phyloP scores from a whole-genome alignment of 2,113 vertebrate genomes.

The Noturus placidus region DNA sequence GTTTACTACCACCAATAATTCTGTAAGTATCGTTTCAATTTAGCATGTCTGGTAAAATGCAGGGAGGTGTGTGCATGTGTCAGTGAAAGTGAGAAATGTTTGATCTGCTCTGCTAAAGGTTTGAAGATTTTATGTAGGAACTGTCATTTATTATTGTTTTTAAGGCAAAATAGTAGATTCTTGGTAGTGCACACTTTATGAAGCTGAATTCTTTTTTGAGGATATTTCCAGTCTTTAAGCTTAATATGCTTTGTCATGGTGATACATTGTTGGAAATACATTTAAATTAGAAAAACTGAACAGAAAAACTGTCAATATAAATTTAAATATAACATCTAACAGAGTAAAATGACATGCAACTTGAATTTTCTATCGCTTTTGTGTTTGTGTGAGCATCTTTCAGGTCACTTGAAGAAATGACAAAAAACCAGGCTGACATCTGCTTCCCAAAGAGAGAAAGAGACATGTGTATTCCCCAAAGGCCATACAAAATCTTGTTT shows the following conservation, averaged over 20 bases:
- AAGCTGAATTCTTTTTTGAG: neutral
- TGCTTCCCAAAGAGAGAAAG: neutral
- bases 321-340: neutral
- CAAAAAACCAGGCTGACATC: neutral
- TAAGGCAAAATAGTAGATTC: neutral
- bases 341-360: neutral
- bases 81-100: neutral
- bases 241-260: neutral
- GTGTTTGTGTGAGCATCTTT: neutral
- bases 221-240: neutral
- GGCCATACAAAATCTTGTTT: neutral
- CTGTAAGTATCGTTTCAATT: constrained; percentile 23
- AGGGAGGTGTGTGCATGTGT: neutral
- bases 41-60: neutral
- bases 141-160: neutral
- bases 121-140: neutral
- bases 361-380: neutral
- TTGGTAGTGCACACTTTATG: neutral
- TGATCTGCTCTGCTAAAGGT: neutral
- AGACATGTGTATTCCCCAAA: neutral
- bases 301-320: neutral
- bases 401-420: neutral
- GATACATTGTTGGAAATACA: neutral
- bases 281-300: neutral
- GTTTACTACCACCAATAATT: constrained; percentile 23